Percentiles rank a stretch among this genome's conserved stretches.
Conservation (phyloP, 2,888 invertebrate genomes). For the Pseudococcus longispinus region DNA sequence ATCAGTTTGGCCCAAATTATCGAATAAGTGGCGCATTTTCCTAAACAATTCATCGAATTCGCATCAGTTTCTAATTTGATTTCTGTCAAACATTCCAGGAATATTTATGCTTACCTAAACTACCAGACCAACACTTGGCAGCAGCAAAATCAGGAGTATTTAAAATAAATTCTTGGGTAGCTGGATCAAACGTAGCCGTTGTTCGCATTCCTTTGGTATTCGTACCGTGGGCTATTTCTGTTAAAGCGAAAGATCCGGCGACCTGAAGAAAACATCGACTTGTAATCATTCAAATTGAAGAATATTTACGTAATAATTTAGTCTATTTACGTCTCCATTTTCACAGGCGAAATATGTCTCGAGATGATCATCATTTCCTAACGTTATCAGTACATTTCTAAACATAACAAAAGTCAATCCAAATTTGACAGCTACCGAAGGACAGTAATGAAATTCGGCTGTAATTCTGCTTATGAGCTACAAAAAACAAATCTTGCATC, state of each 20-base stretch:
- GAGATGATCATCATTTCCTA: slow-evolving; percentile 66
- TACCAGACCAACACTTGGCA: slow-evolving; percentile 96
- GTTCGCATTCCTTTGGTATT: slow-evolving; percentile 92
- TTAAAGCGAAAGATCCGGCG: slow-evolving; percentile 84
- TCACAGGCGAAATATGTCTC: slow-evolving; percentile 67
- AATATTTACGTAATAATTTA: neutral
- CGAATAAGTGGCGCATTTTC: slow-evolving; percentile 84
- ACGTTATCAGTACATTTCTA: slow-evolving; percentile 63
- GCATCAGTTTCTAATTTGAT: neutral
- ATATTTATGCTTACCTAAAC: slow-evolving; percentile 73
- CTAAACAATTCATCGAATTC: slow-evolving; percentile 63
- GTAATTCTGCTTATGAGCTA: slow-evolving; percentile 59
- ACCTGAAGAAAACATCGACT: slow-evolving; percentile 62
- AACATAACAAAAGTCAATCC: slow-evolving; percentile 65
- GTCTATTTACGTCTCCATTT: slow-evolving; percentile 70
- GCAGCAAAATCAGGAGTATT: slow-evolving; percentile 94
- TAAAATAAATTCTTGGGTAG: slow-evolving; percentile 80
- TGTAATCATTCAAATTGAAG: neutral
- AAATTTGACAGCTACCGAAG: slow-evolving; percentile 62
- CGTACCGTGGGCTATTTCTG: slow-evolving; percentile 93
- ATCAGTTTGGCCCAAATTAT: slow-evolving; percentile 87
- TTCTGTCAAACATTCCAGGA: neutral
- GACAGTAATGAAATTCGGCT: slow-evolving; percentile 62
- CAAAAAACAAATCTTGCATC: slow-evolving; percentile 23
- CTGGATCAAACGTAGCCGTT: slow-evolving; percentile 83